A percentile compares a stretch with the other conserved stretches of the same genome.
Evolutionary conservation across 2,797 vertebrate genomes (phyloP).

Genomic region (Molossus molossus): DNA sequence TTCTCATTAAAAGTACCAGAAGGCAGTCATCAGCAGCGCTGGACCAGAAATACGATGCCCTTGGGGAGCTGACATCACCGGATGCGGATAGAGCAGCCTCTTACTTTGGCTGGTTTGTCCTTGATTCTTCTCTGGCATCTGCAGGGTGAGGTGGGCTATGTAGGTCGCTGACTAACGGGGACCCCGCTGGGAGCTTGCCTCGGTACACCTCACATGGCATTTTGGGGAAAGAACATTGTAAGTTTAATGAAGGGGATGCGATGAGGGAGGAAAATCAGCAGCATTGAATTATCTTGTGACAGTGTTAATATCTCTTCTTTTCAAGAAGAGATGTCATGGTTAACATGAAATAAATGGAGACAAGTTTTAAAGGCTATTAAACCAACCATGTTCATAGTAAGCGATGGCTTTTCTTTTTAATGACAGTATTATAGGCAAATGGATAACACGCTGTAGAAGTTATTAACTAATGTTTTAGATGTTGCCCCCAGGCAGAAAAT

Average conservation of each 20-base stretch:
- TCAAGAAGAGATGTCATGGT: neutral
- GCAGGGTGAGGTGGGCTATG: neutral
- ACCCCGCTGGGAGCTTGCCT: neutral
- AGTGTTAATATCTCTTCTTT: neutral
- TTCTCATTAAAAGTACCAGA: constrained; percentile 52
- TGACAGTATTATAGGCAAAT: constrained; percentile 52
- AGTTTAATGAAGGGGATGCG: neutral
- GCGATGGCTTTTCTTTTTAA: constrained; percentile 56
- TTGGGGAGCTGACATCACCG: neutral
- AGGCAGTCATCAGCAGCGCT: neutral
- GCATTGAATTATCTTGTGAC: neutral
- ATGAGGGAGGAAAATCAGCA: neutral
- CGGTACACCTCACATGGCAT: neutral
- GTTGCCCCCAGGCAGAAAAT: constrained; percentile 14
- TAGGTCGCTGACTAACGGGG: neutral
- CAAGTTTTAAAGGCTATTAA: neutral
- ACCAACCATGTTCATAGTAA: neutral
- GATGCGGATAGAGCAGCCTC: neutral
- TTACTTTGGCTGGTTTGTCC: neutral
- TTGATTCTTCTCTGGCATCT: neutral
- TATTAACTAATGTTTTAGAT: constrained; percentile 57
- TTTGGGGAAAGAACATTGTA: neutral
- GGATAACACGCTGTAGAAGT: constrained; percentile 37
- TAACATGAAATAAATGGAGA: neutral
- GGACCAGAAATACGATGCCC: neutral